Conservation (phyloP, 2,888 invertebrate genomes). For the Latrodectus hesperus region DNA sequence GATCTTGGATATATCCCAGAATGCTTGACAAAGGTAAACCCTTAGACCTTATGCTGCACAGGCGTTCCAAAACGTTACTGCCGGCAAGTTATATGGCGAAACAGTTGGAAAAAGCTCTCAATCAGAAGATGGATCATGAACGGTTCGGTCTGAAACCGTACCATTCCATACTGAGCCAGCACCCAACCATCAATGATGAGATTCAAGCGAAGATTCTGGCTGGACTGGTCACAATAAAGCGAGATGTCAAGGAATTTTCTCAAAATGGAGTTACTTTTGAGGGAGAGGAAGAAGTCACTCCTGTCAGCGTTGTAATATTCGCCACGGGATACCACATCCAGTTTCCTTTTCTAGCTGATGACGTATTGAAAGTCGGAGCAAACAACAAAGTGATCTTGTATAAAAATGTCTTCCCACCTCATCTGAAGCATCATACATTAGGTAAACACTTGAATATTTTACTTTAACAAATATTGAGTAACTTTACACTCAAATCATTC, state of each 20-base stretch:
- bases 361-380: constrained; percentile 54
- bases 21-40: constrained; percentile 76
- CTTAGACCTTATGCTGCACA: constrained; percentile 71
- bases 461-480: neutral
- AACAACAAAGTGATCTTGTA: constrained; percentile 69
- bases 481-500: neutral
- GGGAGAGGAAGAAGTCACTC: constrained; percentile 72
- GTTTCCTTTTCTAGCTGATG: constrained; percentile 68
- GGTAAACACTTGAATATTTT: constrained; percentile 22
- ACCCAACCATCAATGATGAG: constrained; percentile 75
- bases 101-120: constrained; percentile 37
- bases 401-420: constrained; percentile 74
- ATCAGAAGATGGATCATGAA: constrained; percentile 52
- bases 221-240: constrained; percentile 73
- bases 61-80: constrained; percentile 46
- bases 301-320: constrained; percentile 68
- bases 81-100: constrained; percentile 40
- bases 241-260: constrained; percentile 73
- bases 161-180: constrained; percentile 69
- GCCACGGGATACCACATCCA: constrained; percentile 70
- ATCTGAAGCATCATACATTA: constrained; percentile 86
- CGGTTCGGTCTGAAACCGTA: constrained; percentile 53
- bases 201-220: constrained; percentile 75
- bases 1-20: constrained; percentile 77
- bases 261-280: constrained; percentile 73